Conservation (phyloP, 2,797 vertebrate genomes). For the Coregonus sp. region DNA sequence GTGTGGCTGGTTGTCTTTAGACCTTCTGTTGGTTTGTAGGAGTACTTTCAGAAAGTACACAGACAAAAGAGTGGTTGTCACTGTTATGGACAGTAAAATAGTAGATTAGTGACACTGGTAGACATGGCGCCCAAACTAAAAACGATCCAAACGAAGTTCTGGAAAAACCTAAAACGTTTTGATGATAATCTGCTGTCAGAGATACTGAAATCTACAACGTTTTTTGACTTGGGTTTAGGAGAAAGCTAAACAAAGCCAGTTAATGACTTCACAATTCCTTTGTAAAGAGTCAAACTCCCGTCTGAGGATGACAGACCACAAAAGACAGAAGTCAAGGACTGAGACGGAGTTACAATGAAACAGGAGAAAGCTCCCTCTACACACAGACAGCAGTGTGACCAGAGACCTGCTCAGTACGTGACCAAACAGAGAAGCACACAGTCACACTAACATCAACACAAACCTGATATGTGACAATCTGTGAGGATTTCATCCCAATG, state of each 20-base stretch:
- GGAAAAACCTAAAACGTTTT: no score
- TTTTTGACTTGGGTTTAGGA: not conserved
- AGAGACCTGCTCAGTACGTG: not conserved
- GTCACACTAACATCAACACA: not conserved
- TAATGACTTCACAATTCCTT: not conserved
- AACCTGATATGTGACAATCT: not conserved
- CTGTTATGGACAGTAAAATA: not conserved
- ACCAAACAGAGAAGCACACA: not conserved
- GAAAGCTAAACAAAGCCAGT: not conserved
- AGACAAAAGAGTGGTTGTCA: not conserved
- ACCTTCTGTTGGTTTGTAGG: not conserved
- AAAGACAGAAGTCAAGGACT: not conserved
- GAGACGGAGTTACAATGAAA: not conserved
- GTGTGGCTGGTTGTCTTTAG: not conserved
- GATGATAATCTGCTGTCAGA: not conserved
- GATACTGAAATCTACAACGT: not conserved
- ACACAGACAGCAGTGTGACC: not conserved
- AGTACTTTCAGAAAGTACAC: not conserved
- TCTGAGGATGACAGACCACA: not conserved
- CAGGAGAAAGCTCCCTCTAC: not conserved
- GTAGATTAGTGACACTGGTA: not conserved
- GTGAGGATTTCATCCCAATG: not conserved
- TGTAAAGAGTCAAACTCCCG: not conserved
- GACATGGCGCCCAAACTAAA: not conserved
- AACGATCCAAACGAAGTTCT: not conserved